Evolutionary conservation across 2,888 invertebrate genomes (phyloP).

Genomic region (Myopa tessellatipennis): DNA sequence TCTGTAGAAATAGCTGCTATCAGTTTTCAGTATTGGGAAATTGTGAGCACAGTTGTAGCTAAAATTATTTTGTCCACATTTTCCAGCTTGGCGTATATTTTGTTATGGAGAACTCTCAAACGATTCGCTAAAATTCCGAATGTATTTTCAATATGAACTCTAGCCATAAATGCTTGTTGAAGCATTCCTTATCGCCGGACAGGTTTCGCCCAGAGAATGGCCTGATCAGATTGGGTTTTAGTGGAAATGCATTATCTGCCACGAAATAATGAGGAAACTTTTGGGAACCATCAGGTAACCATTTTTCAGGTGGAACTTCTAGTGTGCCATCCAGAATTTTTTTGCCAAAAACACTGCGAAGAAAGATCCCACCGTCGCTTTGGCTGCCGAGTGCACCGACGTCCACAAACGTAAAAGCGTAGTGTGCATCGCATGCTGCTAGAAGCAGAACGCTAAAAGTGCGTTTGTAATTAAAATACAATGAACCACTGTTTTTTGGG

Average conservation of each 20-base stretch:
- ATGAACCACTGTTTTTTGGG: conserved; percentile 19
- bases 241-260: conserved; percentile 36
- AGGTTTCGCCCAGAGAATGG: conserved; percentile 19
- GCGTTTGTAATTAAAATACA: conserved; percentile 20
- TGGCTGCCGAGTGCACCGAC: conserved; percentile 28
- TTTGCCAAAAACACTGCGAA: conserved; percentile 34
- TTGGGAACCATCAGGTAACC: conserved; percentile 21
- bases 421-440: conserved; percentile 17
- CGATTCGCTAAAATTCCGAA: conserved; percentile 31
- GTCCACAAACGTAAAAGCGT: conserved; percentile 31
- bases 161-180: conserved; percentile 9
- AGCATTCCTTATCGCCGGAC: conserved; percentile 3
- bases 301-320: background rate
- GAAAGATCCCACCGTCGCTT: conserved; percentile 39
- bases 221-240: conserved; percentile 28
- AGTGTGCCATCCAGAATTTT: conserved; percentile 34
- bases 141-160: conserved; percentile 17
- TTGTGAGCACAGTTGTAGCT: conserved; percentile 32
- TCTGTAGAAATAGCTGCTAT: background rate
- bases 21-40: conserved; percentile 19
- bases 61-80: conserved; percentile 35
- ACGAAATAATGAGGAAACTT: conserved; percentile 33
- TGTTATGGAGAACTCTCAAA: conserved; percentile 22
- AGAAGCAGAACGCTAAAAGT: conserved; percentile 12
- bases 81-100: background rate